phyloP scores from a whole-genome alignment of 2,797 vertebrate species.

The Eptatretus atami region DNA sequence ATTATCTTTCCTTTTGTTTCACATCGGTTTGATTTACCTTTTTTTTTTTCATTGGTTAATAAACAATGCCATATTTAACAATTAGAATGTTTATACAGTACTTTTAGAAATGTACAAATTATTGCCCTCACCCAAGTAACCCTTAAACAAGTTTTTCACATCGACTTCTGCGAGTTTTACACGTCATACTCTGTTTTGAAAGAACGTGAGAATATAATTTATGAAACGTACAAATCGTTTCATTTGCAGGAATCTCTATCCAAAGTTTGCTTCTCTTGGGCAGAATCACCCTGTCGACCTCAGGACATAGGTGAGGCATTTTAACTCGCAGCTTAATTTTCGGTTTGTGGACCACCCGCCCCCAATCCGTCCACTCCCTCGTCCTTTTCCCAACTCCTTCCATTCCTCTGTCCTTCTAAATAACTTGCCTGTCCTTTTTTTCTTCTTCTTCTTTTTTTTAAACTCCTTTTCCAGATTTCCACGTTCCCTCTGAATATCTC shows the following conservation, averaged over 20 bases:
- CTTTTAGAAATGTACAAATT: too few species aligned
- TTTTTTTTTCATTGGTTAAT: too few species aligned
- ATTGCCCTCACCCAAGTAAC: too few species aligned
- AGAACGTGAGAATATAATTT: constrained; percentile 1
- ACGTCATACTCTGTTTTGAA: background rate
- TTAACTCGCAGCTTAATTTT: too few species aligned
- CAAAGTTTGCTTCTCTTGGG: constrained; percentile 97
- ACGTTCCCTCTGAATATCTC: constrained; percentile 98
- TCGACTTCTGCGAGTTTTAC: constrained; percentile 1
- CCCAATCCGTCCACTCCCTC: constrained; percentile 8
- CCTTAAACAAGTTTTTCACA: background rate
- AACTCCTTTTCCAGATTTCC: constrained; percentile 40
- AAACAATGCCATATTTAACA: too few species aligned
- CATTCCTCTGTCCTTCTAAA: background rate
- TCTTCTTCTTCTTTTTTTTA: constrained; percentile 5
- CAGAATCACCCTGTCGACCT: constrained; percentile 90
- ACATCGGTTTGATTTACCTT: too few species aligned
- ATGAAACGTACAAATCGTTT: constrained; percentile 9
- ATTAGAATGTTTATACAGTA: too few species aligned
- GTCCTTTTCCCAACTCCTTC: too few species aligned
- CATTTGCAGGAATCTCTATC: constrained; percentile 63
- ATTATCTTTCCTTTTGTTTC: too few species aligned
- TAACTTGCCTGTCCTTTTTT: constrained; percentile 8
- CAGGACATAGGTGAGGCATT: constrained; percentile 68
- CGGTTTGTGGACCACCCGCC: background rate